Evolutionary conservation across 2,888 invertebrate genomes (phyloP).

Genomic region (Caenorhabditis sinica): DNA sequence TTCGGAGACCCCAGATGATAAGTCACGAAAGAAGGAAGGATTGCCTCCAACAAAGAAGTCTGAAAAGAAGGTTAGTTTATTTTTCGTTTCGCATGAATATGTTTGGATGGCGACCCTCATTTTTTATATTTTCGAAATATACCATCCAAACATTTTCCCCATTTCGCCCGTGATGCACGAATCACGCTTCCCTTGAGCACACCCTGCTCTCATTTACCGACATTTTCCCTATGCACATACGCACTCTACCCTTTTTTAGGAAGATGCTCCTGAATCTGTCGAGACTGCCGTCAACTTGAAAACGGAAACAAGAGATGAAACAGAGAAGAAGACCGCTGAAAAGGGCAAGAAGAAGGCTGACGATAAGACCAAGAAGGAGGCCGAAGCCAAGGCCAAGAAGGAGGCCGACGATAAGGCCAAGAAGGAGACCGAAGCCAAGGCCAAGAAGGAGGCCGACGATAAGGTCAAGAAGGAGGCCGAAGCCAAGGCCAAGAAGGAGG

Average conservation of each 20-base stretch:
- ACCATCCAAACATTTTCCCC: slow-evolving; percentile 21
- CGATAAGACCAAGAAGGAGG: background rate
- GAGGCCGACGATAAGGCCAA: slow-evolving; percentile 19
- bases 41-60: slow-evolving; percentile 61
- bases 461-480: slow-evolving; percentile 17
- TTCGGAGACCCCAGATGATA: slow-evolving; percentile 69
- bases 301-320: slow-evolving; percentile 3
- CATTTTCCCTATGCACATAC: slow-evolving; percentile 37
- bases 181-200: slow-evolving; percentile 59
- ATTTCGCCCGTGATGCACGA: slow-evolving; percentile 54
- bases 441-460: slow-evolving; percentile 1
- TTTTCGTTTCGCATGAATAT: slow-evolving; percentile 31
- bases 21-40: slow-evolving; percentile 60
- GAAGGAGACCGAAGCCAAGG: slow-evolving; percentile 16
- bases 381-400: slow-evolving; percentile 37
- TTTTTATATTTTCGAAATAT: background rate
- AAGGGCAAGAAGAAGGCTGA: background rate
- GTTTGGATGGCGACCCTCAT: background rate
- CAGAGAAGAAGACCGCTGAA: background rate
- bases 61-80: slow-evolving; percentile 56
- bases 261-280: slow-evolving; percentile 44
- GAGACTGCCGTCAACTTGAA: slow-evolving; percentile 15
- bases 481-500: slow-evolving; percentile 26
- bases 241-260: slow-evolving; percentile 66
- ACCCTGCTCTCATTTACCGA: slow-evolving; percentile 43